Evolutionary conservation across 2,888 invertebrate genomes (phyloP), one percentile per base, ranked within the genome.

Genomic region (Agrochola litura): DNA sequence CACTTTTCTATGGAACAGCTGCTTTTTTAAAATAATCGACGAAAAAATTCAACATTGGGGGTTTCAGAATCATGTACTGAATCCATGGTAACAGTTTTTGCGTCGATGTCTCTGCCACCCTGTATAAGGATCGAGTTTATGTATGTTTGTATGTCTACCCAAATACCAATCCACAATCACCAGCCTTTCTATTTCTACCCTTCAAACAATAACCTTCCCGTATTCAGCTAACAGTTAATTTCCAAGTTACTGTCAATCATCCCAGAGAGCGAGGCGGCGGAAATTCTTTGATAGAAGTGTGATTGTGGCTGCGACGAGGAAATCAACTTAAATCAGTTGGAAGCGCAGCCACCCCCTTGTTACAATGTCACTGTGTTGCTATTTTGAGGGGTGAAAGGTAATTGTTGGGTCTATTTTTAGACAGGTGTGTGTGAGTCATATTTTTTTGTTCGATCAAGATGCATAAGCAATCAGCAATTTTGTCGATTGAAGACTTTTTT

Each of bases 251-350:
- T 90, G 90, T 92, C 91, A 90, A 88, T 91, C 92, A 89, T 14
- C 52, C 69, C 66, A 37, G 41, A 52, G 76, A 52, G 77, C 71
- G 79, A 72, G 43, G 77, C 70, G 56, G 77, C 91, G 93, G 93
- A 93, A 92, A 93, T 93, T 90, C 89, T 79, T 88, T 92, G 90
- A 92, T 92, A 86, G 91, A 85, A 79, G 87, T 76, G 85, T 91
- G 93, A 91, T 92, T 93, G 92, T 92, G 92, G 92, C 87, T 81
- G 79, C 77, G 79, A n/a, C 10, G 73, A 85, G 92, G 92, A 92
- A 93, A 92, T 89, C 75, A 77, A 81, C 64, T 72, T 46, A 73
- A 83, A 63, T 70, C 76, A 37, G 52, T 85, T 60, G 10, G 88
- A 61, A 70, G 70, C 52, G 37, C 63, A 43, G 73, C 56, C 52